Conservation (phyloP, 1,140 invertebrate species). For the Drusus annulatus region DNA sequence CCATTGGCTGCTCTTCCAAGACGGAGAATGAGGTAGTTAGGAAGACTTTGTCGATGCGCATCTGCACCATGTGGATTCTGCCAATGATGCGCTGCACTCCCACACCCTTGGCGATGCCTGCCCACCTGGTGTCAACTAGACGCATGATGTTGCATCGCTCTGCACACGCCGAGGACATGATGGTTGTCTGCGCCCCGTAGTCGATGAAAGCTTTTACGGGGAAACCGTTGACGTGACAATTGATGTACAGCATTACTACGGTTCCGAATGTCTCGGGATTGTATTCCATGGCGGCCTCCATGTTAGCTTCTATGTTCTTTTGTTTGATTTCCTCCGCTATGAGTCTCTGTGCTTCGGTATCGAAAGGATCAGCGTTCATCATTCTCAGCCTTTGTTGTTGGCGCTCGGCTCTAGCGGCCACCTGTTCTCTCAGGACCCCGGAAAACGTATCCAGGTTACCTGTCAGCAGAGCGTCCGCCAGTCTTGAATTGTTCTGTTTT, state of each 20-base stretch:
- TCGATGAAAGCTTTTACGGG: slow-evolving; percentile 98
- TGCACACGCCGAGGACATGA: slow-evolving; percentile 93
- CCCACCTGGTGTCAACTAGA: slow-evolving; percentile 94
- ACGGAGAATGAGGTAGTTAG: slow-evolving; percentile 97
- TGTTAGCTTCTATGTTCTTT: slow-evolving; percentile 98
- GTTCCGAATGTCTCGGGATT: slow-evolving; percentile 98
- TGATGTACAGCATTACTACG: slow-evolving; percentile 97
- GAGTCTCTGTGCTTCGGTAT: slow-evolving; percentile 92
- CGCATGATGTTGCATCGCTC: slow-evolving; percentile 97
- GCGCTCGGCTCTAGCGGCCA: slow-evolving; percentile 81
- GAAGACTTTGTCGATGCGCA: slow-evolving; percentile 95
- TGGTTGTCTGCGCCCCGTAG: slow-evolving; percentile 94
- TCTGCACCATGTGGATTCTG: slow-evolving; percentile 96
- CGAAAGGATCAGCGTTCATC: slow-evolving; percentile 95
- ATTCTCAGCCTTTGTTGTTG: slow-evolving; percentile 89
- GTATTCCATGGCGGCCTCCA: slow-evolving; percentile 98
- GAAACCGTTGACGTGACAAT: slow-evolving; percentile 95
- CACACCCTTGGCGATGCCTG: slow-evolving; percentile 96
- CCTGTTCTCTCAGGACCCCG: slow-evolving; percentile 86
- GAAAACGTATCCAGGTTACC: slow-evolving; percentile 89
- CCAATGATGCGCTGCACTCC: slow-evolving; percentile 96
- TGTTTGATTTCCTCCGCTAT: slow-evolving; percentile 97
- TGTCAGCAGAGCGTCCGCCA: slow-evolving; percentile 91
- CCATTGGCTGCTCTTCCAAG: slow-evolving; percentile 98
- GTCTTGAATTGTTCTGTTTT: slow-evolving; percentile 93